These are phyloP conservation scores for Toxotes jaculatrix DNA, from an alignment of 2,113 vertebrate genomes.

Conservation along the genomic window DNA sequence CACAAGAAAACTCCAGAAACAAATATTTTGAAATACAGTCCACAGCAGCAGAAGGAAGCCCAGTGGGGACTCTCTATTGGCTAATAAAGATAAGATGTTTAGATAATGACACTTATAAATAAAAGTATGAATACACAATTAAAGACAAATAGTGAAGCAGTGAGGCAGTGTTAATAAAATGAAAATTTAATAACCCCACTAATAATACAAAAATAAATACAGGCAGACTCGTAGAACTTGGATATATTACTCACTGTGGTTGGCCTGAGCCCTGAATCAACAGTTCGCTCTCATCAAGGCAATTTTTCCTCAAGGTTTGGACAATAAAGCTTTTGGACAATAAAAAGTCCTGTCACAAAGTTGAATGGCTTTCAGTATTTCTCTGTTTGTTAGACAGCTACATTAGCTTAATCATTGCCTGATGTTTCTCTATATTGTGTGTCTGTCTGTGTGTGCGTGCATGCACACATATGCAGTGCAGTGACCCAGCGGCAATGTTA, in stretches of 20 bases:
- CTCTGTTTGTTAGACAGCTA: slow-evolving; percentile 64
- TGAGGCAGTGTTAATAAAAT: slow-evolving; percentile 47
- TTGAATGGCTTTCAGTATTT: slow-evolving; percentile 66
- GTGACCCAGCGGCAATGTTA: slow-evolving; percentile 46
- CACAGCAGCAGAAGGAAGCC: slow-evolving; percentile 43
- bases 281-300: slow-evolving; percentile 69
- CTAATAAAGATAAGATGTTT: slow-evolving; percentile 62
- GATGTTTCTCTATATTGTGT: slow-evolving; percentile 60
- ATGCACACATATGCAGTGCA: neutral
- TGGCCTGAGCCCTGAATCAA: slow-evolving; percentile 77
- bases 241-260: slow-evolving; percentile 37
- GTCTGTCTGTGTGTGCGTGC: slow-evolving; percentile 25
- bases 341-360: slow-evolving; percentile 70
- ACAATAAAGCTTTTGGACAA: slow-evolving; percentile 70
- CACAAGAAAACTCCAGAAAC: slow-evolving; percentile 22
- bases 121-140: slow-evolving; percentile 29
- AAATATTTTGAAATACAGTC: slow-evolving; percentile 6
- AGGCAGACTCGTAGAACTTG: slow-evolving; percentile 61
- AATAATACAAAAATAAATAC: slow-evolving; percentile 66
- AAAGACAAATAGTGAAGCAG: slow-evolving; percentile 37
- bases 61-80: slow-evolving; percentile 23
- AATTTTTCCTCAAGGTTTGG: slow-evolving; percentile 68
- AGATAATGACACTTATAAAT: slow-evolving; percentile 58
- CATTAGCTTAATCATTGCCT: slow-evolving; percentile 72
- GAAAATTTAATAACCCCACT: slow-evolving; percentile 58